A percentile compares a stretch with the other conserved stretches of the same genome.
These are phyloP conservation scores for Macquaria australasica DNA, from an alignment of 2,113 vertebrate species.

Conservation along the genomic window DNA sequence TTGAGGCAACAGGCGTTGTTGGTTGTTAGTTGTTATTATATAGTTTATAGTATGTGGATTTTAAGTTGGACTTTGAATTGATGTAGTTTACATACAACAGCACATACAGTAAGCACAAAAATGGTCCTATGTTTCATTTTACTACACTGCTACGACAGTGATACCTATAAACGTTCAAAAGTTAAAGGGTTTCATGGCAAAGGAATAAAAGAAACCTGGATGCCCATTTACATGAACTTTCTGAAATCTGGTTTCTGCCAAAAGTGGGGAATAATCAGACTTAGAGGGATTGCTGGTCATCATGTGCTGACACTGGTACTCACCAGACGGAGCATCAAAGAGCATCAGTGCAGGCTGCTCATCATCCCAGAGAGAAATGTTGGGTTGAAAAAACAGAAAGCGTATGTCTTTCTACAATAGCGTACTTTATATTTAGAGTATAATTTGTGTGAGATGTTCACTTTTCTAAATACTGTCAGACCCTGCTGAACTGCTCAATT, in stretches of 20 bases:
- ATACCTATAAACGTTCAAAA: not conserved
- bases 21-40: no score
- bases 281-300: not conserved
- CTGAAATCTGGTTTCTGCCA: not conserved
- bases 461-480: slow-evolving; percentile 1
- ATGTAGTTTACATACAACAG: no score
- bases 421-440: not conserved
- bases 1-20: no score
- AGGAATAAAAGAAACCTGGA: not conserved
- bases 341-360: not conserved
- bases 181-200: no score
- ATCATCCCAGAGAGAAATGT: not conserved
- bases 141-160: not conserved
- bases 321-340: not conserved
- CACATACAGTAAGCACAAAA: no score
- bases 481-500: not conserved
- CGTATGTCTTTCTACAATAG: not conserved
- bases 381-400: not conserved
- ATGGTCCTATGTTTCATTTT: no score
- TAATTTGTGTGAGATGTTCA: slow-evolving; percentile 10
- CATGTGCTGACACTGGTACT: not conserved
- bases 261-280: slow-evolving; percentile 9
- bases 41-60: no score
- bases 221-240: not conserved
- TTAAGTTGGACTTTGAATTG: no score